Percentiles rank a stretch among this genome's conserved stretches.
Evolutionary conservation across 2,888 invertebrate species (phyloP).

Genomic region (Sphaerophoria taeniata): DNA sequence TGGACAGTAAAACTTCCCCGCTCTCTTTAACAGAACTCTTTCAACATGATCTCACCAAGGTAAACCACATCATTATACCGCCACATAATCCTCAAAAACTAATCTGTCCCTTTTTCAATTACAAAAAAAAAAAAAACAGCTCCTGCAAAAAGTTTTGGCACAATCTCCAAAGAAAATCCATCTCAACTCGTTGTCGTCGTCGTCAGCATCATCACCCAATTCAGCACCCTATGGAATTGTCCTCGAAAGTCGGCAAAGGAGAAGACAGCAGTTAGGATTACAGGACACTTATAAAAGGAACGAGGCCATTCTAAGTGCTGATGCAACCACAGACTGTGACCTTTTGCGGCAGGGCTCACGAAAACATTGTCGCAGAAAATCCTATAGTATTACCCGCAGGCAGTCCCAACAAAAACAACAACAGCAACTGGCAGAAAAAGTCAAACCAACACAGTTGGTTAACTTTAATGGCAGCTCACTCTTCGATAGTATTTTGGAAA

Average conservation of each 20-base stretch:
- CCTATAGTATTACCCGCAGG: constrained; percentile 70
- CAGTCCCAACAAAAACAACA: constrained; percentile 33
- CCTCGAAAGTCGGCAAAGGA: constrained; percentile 75
- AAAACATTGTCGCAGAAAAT: constrained; percentile 81
- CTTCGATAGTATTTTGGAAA: constrained; percentile 79
- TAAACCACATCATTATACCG: constrained; percentile 64
- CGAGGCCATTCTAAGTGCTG: constrained; percentile 56
- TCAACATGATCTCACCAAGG: constrained; percentile 83
- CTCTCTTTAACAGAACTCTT: constrained; percentile 81
- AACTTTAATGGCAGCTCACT: constrained; percentile 79
- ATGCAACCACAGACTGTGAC: constrained; percentile 79
- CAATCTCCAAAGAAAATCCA: constrained; percentile 79
- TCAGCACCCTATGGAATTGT: constrained; percentile 77
- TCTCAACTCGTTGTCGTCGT: constrained; percentile 70
- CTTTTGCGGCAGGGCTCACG: constrained; percentile 78
- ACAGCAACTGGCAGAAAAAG: constrained; percentile 19
- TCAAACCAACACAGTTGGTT: constrained; percentile 65
- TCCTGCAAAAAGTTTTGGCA: constrained; percentile 81
- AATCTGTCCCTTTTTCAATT: constrained; percentile 30
- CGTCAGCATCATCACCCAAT: constrained; percentile 68
- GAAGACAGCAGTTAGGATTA: constrained; percentile 76
- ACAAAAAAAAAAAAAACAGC: constrained; percentile 74
- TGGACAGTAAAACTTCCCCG: constrained; percentile 82
- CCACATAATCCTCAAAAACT: constrained; percentile 32
- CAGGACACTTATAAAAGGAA: constrained; percentile 67